Conservation (phyloP, 2,888 invertebrate species). For the Ornithoptera priamus region DNA sequence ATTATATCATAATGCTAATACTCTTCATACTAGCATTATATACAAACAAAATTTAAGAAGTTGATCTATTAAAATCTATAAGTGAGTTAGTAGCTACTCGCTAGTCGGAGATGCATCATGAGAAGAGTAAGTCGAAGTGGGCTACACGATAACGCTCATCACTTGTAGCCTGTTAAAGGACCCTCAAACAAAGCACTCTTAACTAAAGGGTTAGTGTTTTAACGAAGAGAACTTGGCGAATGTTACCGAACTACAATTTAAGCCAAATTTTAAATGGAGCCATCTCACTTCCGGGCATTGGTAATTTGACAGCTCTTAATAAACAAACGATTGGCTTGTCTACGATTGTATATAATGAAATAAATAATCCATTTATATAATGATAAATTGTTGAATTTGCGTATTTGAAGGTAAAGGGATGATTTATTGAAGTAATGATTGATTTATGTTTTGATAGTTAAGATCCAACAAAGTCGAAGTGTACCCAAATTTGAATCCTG, state of each 20-base stretch:
- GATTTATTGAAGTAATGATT: background rate
- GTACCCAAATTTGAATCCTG: no score
- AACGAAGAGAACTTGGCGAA: conserved; percentile 46
- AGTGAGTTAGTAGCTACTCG: no score
- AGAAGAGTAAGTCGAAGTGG: no score
- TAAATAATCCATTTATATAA: background rate
- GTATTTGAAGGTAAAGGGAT: background rate
- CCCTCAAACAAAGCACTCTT: conserved; percentile 41
- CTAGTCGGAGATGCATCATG: no score
- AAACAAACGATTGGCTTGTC: background rate
- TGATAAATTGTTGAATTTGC: background rate
- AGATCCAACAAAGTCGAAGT: no score
- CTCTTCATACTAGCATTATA: no score
- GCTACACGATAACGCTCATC: conserved; percentile 18
- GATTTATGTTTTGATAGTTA: background rate
- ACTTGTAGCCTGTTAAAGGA: conserved; percentile 35
- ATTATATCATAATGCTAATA: no score
- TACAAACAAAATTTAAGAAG: no score
- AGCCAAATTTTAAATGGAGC: conserved; percentile 36
- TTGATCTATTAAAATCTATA: no score
- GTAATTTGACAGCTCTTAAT: conserved; percentile 21
- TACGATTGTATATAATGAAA: conserved; percentile 1
- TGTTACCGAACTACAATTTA: conserved; percentile 41
- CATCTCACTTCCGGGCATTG: conserved; percentile 35
- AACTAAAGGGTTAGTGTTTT: conserved; percentile 47